Percentiles rank a stretch among this genome's conserved stretches.
Conservation (phyloP, 2,797 vertebrate species). For the Cryptoprocta ferox region DNA sequence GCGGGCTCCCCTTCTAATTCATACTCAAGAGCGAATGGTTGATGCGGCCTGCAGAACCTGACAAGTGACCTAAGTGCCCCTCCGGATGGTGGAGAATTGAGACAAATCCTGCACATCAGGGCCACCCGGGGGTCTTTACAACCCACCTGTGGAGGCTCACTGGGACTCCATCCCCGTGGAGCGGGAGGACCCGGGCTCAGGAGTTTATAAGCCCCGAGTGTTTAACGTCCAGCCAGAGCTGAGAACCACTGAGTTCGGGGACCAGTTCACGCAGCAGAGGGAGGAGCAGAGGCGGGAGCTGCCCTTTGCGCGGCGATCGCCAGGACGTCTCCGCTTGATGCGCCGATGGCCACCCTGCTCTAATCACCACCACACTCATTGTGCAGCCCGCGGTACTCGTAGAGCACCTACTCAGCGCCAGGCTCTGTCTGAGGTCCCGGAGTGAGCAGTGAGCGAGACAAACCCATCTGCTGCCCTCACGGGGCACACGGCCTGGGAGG, state of each 20-base stretch:
- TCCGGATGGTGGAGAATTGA: background rate
- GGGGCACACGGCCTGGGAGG: background rate
- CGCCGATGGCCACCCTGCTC: accelerated
- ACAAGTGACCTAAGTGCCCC: background rate
- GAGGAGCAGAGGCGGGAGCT: accelerated
- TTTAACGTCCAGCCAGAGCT: background rate
- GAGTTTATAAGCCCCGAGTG: background rate
- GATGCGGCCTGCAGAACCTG: background rate
- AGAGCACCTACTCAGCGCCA: background rate
- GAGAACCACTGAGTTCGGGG: background rate
- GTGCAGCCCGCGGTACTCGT: accelerated
- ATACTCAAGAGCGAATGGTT: background rate
- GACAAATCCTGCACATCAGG: background rate
- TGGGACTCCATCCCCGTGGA: background rate
- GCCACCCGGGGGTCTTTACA: background rate
- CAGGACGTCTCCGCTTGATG: accelerated
- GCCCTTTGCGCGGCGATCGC: accelerated
- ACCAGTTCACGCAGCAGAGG: background rate
- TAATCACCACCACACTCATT: accelerated
- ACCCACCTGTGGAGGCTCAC: background rate
- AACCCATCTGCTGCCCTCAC: background rate
- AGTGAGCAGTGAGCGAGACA: background rate
- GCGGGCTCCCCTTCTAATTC: background rate
- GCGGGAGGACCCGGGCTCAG: accelerated
- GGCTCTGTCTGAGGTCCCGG: background rate